phyloP scores from a whole-genome alignment of 2,797 vertebrate species.

The Cetoscarus ocellatus region DNA sequence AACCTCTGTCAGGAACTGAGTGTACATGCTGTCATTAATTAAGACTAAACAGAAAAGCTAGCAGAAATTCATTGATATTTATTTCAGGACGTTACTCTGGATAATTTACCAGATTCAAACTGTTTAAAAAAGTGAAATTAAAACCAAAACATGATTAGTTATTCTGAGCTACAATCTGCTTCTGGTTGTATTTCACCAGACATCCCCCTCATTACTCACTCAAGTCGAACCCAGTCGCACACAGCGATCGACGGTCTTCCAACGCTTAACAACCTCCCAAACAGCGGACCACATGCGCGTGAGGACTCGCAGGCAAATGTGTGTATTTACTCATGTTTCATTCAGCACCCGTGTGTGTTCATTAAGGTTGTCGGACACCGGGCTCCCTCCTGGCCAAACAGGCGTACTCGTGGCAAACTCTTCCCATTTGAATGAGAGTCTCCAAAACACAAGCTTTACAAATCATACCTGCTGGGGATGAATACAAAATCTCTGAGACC shows the following conservation, averaged over 20 bases:
- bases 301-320: background rate
- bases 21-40: background rate
- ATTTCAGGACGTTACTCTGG: background rate
- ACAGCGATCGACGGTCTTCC: background rate
- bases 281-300: background rate
- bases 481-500: slow-evolving; percentile 40
- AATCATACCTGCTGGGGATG: slow-evolving; percentile 25
- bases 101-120: background rate
- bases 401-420: slow-evolving; percentile 30
- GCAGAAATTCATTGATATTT: background rate
- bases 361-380: slow-evolving; percentile 57
- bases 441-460: slow-evolving; percentile 32
- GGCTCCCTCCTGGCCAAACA: slow-evolving; percentile 43
- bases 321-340: slow-evolving; percentile 65
- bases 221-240: background rate
- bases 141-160: background rate
- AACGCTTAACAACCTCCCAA: background rate
- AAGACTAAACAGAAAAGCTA: background rate
- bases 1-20: background rate
- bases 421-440: slow-evolving; percentile 41
- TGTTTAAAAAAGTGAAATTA: background rate
- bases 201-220: background rate
- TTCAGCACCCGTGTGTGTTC: slow-evolving; percentile 70
- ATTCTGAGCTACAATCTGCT: background rate
- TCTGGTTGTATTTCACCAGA: background rate